Evolutionary conservation across 2,888 invertebrate genomes (phyloP), one percentile per base, ranked within the genome.

Genomic region (Lutraria lutraria): DNA sequence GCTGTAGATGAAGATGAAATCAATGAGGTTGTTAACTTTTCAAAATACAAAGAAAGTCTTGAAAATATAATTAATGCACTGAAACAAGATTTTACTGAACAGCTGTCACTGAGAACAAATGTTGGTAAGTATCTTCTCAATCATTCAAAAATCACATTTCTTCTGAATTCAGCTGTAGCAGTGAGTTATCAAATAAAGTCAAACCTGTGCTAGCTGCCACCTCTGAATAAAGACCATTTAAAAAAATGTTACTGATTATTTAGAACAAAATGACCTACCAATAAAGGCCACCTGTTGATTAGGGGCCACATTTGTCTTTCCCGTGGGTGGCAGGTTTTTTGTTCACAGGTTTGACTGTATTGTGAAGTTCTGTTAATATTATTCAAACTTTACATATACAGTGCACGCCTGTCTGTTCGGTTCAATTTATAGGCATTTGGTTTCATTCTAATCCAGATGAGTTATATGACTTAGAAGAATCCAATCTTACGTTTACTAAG

Each of bases 51-150:
- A 95, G 97, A 96, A 6, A 97, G 98, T 95, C 97, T 99, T 97
- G 97, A 98, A 85, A 97, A 97, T 87, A 97, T 97, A 13, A 96
- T 99, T 19, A 98, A 98, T 25, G 97, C 97, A 90, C 97, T 99
- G 97, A 98, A 98, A 96, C 97, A 98, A 21, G 98, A 98, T 89
- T 98, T 98, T 95, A 97, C 98, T 0, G 98, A 98, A 95, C 97
- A 98, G 95, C 97, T 99, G 54, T 98, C 98, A 6, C 94, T 99
- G 19, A 97, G 99, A 60, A 98, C 98, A 0, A 97, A 98, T 4
- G 97, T 98, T 88, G 98, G 97, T 97, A 96, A 87, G 87, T 84
- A 31, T 31, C 4, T 19, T 12, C 1, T 29, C 8, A 13, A 25
- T 29, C 16, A 72, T 25, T 31, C 25, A 13, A 21, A 56, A 16